Conservation (phyloP, 2,113 vertebrate species). For the Chloropsis cyanopogon region DNA sequence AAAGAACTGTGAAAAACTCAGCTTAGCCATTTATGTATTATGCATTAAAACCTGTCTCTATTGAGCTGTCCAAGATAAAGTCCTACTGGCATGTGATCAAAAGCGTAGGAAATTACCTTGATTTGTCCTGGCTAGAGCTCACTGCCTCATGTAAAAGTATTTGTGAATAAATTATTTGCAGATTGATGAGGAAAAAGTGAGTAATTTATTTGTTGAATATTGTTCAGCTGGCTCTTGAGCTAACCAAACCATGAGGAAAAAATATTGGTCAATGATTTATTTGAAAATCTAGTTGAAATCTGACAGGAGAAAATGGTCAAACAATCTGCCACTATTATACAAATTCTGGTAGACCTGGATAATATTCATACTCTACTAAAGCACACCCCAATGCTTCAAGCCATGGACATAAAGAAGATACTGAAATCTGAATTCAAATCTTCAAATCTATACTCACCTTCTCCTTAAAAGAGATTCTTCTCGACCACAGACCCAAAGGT, state of each 20-base stretch:
- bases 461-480: neutral
- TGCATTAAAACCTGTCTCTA: constrained; percentile 59
- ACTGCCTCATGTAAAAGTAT: constrained; percentile 24
- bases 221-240: constrained; percentile 23
- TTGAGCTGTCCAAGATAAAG: constrained; percentile 64
- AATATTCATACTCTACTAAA: neutral
- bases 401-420: neutral
- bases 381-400: neutral
- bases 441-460: neutral
- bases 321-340: constrained; percentile 4
- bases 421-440: neutral
- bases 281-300: constrained; percentile 5
- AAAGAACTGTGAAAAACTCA: constrained; percentile 46
- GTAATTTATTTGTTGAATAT: constrained; percentile 48
- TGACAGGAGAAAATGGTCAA: constrained; percentile 12
- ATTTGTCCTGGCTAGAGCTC: constrained; percentile 57
- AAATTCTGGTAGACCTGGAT: neutral
- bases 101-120: constrained; percentile 56
- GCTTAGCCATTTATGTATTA: constrained; percentile 57
- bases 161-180: constrained; percentile 54
- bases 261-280: constrained; percentile 26
- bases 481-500: neutral
- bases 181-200: neutral
- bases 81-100: constrained; percentile 57
- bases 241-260: constrained; percentile 43